phyloP scores from a whole-genome alignment of 92 coral and sea anemone species.

The Isaurus tuberculatus region DNA sequence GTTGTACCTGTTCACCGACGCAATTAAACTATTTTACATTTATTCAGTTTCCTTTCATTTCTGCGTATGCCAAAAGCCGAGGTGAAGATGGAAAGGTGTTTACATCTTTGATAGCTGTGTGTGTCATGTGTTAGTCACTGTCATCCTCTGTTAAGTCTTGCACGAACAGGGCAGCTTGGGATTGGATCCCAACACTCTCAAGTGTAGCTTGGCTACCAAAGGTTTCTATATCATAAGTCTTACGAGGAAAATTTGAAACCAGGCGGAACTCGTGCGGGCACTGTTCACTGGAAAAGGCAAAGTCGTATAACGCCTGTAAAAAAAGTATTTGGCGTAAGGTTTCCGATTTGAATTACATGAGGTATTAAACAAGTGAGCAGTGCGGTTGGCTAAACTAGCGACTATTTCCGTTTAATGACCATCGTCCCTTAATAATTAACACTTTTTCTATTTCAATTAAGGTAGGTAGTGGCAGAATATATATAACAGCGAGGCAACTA shows the following conservation, averaged over 20 bases:
- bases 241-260: slow-evolving; percentile 93
- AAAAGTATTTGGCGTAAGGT: background rate
- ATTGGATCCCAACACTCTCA: slow-evolving; percentile 83
- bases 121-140: slow-evolving; percentile 67
- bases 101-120: background rate
- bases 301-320: slow-evolving; percentile 86
- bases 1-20: background rate
- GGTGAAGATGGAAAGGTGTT: no score
- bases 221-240: slow-evolving; percentile 74
- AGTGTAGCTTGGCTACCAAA: slow-evolving; percentile 71
- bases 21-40: background rate
- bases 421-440: no score
- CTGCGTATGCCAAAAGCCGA: background rate
- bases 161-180: slow-evolving; percentile 84
- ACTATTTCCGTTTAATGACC: no score
- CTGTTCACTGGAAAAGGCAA: slow-evolving; percentile 94
- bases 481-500: no score
- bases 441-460: no score
- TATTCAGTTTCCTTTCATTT: background rate
- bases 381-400: no score
- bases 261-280: slow-evolving; percentile 89
- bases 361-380: no score
- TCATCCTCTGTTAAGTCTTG: slow-evolving; percentile 91
- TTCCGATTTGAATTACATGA: no score
- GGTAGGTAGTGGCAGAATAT: no score